Evolutionary conservation across 1,140 invertebrate genomes (phyloP), one percentile per base, ranked within the genome.

Genomic region (Pantala flavescens): DNA sequence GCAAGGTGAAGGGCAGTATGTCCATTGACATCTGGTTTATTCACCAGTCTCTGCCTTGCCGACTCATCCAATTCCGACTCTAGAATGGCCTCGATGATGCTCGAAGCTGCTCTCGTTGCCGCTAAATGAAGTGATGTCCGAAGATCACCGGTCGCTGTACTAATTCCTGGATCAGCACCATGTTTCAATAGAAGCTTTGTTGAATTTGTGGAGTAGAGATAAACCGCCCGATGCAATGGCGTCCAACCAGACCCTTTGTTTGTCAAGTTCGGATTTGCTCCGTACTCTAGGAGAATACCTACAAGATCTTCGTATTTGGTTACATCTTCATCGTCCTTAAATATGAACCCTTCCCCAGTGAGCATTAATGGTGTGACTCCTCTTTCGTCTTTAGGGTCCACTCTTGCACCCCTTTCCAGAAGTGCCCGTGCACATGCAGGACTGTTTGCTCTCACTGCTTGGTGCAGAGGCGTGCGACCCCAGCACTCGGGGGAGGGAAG

Each of bases 401-500:
- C 23, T 19, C 55, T 19, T 9, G 73, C 73, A 11, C 73, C 73
- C 9, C 19, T 24, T 43, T 70, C 43, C 49, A 74, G 49, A 7
- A 74, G 49, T 23, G 24, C 19, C n/a, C 23, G 23, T 0, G 55
- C 21, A 3, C 24, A 28, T 12, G 11, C 43, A 11, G 63, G 21
- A 3, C 43, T 74, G 0, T 55, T 55, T 7, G 19, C 55, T 11
- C 14, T 11, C 10, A 55, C 73, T 14, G 73, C 73, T 24, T 55
- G 63, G 73, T 74, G 73, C 23, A 74, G 43, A 12, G 73, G 73
- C 7, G 73, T 74, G 23, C 73, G 49, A 0, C 73, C 73, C 24
- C 16, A 23, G 11, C 24, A 23, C 19, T 55, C 49, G 14, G 49
- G 49, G n/a, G n/a, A 63, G 3, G 49, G 49, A 5, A 63, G n/a